phyloP scores from a whole-genome alignment of 2,888 invertebrate species.

The Nemapogon koenigi region DNA sequence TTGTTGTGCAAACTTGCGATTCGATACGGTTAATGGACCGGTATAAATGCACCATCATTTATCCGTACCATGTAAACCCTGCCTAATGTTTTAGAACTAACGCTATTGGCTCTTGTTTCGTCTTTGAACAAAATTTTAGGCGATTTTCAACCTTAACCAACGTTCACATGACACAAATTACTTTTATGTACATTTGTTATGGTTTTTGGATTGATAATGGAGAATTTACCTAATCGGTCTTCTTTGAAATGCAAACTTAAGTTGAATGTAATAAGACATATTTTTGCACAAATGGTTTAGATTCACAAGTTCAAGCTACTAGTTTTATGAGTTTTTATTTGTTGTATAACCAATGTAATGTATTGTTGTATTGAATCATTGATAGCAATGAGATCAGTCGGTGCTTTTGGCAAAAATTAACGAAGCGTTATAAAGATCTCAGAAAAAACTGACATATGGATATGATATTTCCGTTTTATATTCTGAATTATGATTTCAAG shows the following conservation, averaged over 20 bases:
- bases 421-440: conserved; percentile 28
- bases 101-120: conserved; percentile 13
- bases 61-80: conserved; percentile 39
- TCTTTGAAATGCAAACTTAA: too few species aligned
- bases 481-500: conserved; percentile 21
- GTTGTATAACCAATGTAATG: too few species aligned
- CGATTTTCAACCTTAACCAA: not conserved
- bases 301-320: too few species aligned
- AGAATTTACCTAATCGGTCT: too few species aligned
- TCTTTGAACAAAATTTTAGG: too few species aligned
- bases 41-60: conserved; percentile 40
- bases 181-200: too few species aligned
- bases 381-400: conserved; percentile 15
- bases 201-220: too few species aligned
- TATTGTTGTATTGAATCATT: too few species aligned
- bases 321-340: too few species aligned
- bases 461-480: conserved; percentile 49
- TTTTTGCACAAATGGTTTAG: too few species aligned
- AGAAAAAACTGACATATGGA: conserved; percentile 19
- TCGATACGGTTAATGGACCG: conserved; percentile 58
- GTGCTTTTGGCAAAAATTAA: conserved; percentile 42
- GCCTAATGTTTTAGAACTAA: conserved; percentile 57
- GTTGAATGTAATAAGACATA: too few species aligned
- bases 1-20: conserved; percentile 58
- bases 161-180: too few species aligned